Base-by-base conservation (phyloP, 1,140 invertebrate genomes). In the Lordiphosa mommai region DNA sequence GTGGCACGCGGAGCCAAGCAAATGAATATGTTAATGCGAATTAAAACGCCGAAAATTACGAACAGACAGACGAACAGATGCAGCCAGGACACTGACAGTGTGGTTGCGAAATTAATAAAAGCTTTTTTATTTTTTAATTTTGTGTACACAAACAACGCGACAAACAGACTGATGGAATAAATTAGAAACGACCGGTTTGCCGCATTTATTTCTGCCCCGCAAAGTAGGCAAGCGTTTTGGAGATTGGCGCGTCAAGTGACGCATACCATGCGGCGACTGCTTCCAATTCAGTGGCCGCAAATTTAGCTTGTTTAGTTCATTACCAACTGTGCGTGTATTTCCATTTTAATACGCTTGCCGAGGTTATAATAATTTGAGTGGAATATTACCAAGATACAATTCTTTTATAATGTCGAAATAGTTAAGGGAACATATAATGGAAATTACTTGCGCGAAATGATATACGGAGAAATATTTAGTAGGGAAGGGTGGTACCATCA, bases 1-100 rank as follows among this genome's bases (percentile, higher is more conserved):
- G 14, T 52, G 48, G 49, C 32, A 10, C 40, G 44, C 44, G 46
- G 51, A 34, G 23, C 6, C 34, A 9, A 51, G 10, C 44, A 44
- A 64, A 59, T 53, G 29, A 70, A 66, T 70, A 66, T 69, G 61
- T 51, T 61, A 55, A 66, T 70, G 49, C 32, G 29, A 60, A 70
- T 66, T 66, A 61, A 51, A 66, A 61, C 50, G 20, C 48, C 8
- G n/a, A 56, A 50, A 27, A 38, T 50, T n/a, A 1, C 37, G 33
- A 37, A 41, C 47, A 65, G 17, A 17, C 9, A 29, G 17, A 17
- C n/a, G 30, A 1, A 1, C 16, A n/a, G 10, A 34, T 48, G 12
- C 16, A 20, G 46, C 13, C 29, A 13, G 46, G 30, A 16, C 16
- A 16, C 8, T 8, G 16, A 14, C 46, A 48, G 32, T 34, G 16